These are phyloP conservation scores for Myotis daubentonii DNA, from an alignment of 2,797 vertebrate species.

Conservation along the genomic window DNA sequence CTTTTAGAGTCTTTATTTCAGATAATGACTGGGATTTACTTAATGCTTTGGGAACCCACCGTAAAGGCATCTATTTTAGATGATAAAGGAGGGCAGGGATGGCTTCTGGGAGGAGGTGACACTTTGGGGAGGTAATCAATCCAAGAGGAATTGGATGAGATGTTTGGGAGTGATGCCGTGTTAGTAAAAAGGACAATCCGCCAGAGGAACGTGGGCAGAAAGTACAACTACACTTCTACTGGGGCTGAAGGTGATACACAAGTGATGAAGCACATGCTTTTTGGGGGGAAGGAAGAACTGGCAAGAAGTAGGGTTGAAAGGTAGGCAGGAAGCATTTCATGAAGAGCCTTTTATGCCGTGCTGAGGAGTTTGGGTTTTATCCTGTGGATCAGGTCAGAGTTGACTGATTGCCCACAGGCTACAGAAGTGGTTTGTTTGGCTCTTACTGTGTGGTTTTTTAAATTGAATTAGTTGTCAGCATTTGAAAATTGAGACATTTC, in stretches of 20 bases:
- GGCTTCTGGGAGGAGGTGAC: neutral
- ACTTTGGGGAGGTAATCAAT: neutral
- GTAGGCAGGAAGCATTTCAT: neutral
- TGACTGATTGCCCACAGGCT: neutral
- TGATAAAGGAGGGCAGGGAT: neutral
- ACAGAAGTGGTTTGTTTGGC: neutral
- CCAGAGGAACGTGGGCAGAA: neutral
- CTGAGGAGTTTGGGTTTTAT: conserved; percentile 4
- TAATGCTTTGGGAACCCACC: neutral
- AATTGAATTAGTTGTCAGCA: neutral
- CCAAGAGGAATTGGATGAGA: neutral
- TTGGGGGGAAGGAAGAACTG: neutral
- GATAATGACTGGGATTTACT: neutral
- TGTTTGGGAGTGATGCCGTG: neutral
- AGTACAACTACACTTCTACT: neutral
- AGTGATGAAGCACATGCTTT: neutral
- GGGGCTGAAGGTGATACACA: neutral
- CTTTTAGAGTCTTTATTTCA: neutral
- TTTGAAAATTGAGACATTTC: neutral
- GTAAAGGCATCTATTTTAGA: neutral
- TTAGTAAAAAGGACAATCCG: neutral
- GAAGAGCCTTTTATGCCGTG: neutral
- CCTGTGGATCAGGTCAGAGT: neutral
- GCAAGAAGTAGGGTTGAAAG: neutral
- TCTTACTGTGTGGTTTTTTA: neutral